Percentiles rank a stretch among this genome's conserved stretches.
These are phyloP conservation scores for Alligator sinensis DNA, from an alignment of 2,113 vertebrate species.

Conservation along the genomic window DNA sequence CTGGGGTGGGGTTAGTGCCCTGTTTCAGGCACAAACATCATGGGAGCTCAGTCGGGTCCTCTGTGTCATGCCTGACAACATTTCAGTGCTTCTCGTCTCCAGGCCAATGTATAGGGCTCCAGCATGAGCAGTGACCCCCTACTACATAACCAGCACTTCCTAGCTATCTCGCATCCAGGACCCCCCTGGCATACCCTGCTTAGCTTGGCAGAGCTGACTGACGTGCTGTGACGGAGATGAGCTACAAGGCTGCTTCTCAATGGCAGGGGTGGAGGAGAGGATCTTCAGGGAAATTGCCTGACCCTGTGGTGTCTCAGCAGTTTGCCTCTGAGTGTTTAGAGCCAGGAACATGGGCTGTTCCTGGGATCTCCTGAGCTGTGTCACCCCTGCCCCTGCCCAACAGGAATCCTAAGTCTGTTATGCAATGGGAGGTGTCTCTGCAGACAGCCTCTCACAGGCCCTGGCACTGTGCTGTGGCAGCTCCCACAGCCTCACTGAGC, in stretches of 20 bases:
- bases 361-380: neutral
- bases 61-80: neutral
- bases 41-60: neutral
- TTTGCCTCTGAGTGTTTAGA: neutral
- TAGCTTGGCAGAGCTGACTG: neutral
- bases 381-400: rapidly evolving
- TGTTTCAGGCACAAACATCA: no score
- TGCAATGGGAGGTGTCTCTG: neutral
- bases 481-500: no score
- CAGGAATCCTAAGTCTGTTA: neutral
- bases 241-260: no score
- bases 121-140: neutral
- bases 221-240: no score
- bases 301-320: neutral
- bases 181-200: neutral
- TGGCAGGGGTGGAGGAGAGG: no score
- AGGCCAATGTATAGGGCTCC: neutral
- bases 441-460: no score
- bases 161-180: no score
- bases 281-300: neutral
- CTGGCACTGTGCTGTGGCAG: no score
- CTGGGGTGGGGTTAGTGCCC: neutral
- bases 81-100: no score
- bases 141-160: neutral
- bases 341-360: neutral